Base-by-base conservation (phyloP, 1,140 invertebrate species). In the Bombyx mandarina region DNA sequence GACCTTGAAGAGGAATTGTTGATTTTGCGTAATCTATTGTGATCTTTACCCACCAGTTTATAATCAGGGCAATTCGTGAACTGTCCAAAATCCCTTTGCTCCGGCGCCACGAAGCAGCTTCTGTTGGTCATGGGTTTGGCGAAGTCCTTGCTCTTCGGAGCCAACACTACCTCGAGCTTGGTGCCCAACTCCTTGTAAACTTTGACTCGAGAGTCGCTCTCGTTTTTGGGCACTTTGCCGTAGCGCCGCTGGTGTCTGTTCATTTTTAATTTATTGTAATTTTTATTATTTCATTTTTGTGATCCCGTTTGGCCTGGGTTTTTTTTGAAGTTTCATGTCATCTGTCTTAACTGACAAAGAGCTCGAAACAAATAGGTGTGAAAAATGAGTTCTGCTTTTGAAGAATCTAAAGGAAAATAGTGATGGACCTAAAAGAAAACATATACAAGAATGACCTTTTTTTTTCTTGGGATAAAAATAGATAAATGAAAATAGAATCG, bases 61-160 rank as follows among this genome's bases (percentile, higher is more conserved):
- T 45, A 26, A 10, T 10, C 61, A 12, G 48, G 57, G 18, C 43
- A 22, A 44, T 74, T 67, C 43, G 69, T 71, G 0, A 66, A 47
- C 45, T 71, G 69, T 22, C 56, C 63, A 12, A 65, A 69, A 45
- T 77, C 68, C 56, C 66, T 65, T 6, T 59, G 57, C n/a, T 62
- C 62, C 0, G 75, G 75, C 9, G 58, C 56, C 12, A 75, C 52
- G 51, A 62, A 66, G 52, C 77, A 80, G 35, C 70, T 71, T 22
- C 75, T 66, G 43, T 73, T 73, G 1, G 58, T 68, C 54, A 62
- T 66, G 54, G 54, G 47, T 10, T 68, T 71, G 7, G 1, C 54
- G 42, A 22, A 47, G n/a, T 45, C 18, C n/a, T 54, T 48, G n/a
- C 1, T 9, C 45, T 46, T 57, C 44, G 56, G 59, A 7, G 60